Conservation (phyloP, 2,797 vertebrate species). For the Poecilia picta region DNA sequence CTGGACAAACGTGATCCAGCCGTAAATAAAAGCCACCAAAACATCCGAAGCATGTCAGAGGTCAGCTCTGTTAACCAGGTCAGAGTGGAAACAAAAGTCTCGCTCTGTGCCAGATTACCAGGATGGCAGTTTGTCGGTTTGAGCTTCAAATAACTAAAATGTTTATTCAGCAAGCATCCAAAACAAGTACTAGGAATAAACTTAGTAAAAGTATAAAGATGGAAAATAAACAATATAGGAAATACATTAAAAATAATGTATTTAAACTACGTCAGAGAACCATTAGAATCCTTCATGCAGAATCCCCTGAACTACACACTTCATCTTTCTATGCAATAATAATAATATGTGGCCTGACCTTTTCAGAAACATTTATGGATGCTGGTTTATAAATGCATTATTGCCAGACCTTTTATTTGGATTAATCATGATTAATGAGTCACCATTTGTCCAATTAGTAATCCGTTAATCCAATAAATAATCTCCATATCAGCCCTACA, state of each 20-base stretch:
- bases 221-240: neutral
- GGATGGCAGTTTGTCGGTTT: neutral
- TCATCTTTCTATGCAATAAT: too few relatives aligned
- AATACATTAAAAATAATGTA: too few relatives aligned
- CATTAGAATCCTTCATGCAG: neutral
- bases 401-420: too few relatives aligned
- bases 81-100: neutral
- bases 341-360: too few relatives aligned
- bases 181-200: neutral
- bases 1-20: neutral
- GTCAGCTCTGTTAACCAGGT: neutral
- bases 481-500: too few relatives aligned
- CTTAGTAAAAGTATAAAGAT: neutral
- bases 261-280: neutral
- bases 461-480: too few relatives aligned
- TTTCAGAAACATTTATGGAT: neutral
- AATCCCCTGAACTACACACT: too few relatives aligned
- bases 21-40: neutral
- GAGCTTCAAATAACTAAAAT: neutral
- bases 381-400: neutral
- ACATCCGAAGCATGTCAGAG: neutral
- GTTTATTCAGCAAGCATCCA: neutral
- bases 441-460: too few relatives aligned
- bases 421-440: too few relatives aligned
- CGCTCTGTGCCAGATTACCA: neutral